Evolutionary conservation across 2,888 invertebrate genomes (phyloP), one percentile per base, ranked within the genome.

Genomic region (Norana najaformis): DNA sequence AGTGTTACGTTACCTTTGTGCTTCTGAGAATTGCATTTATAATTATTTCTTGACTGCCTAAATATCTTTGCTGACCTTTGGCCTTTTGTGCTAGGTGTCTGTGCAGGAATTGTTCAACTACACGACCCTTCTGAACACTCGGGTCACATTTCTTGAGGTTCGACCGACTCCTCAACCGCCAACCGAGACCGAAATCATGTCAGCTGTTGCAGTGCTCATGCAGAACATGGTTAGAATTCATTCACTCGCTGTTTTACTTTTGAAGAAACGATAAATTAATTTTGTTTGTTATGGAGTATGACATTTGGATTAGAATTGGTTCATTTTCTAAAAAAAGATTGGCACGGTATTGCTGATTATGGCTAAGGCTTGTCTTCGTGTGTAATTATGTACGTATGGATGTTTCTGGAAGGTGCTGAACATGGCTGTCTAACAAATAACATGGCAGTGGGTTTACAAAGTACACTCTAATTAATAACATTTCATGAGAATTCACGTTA

Each of bases 71-170:
- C 16, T 30, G 4, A 3, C 16, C 5, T 85, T 30, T 35, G 4
- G 8, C 16, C 5, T 85, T 30, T 35, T 85, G 85, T 36, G 18
- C 20, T 85, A 88, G 88, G n/a, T 38, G 8, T 39, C 88, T 47
- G 35, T 89, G 83, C 38, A 38, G 16, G 83, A 89, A 20, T n/a
- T 89, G 41, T 36, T 38, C 39, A 89, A 89, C 83, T 89, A 85
- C 83, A 89, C 89, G 23, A 1, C 89, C 5, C 89, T 89, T 36
- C 37, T 89, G 37, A 89, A 89, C 89, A 89, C 89, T 6, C n/a
- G 89, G 5, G 83, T 89, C 16, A 88, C 90, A 18, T 88, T 90
- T 18, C 47, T 90, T 1, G 90, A 88, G 37, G 36, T 88, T 36
- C 85, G 85, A 37, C 85, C 85, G 23, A 85, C 85, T 36, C 23